These are phyloP conservation scores for Myrmophylax atrothorax DNA, from an alignment of 2,113 vertebrate genomes.

Conservation along the genomic window DNA sequence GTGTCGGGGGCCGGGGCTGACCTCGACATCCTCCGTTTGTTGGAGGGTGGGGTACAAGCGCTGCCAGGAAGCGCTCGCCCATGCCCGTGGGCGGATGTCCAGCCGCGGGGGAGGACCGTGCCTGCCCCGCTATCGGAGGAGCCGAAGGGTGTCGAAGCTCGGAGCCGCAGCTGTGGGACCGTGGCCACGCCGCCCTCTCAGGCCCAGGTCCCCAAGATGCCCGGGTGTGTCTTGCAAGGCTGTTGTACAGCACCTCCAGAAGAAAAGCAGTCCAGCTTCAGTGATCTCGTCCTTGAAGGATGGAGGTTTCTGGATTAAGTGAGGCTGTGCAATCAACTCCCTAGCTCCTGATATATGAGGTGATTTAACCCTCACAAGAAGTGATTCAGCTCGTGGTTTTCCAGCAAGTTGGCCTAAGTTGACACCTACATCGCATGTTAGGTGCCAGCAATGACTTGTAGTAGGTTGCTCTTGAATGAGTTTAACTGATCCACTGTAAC, in stretches of 20 bases:
- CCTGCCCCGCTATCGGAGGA: not conserved
- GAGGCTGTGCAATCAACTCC: not conserved
- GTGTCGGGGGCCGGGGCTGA: slow-evolving; percentile 24
- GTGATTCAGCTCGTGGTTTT: not conserved
- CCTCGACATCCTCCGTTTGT: slow-evolving; percentile 48
- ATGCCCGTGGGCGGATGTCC: not conserved
- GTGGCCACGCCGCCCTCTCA: accelerated
- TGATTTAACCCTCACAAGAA: not conserved
- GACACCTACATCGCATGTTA: not conserved
- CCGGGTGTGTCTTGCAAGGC: accelerated
- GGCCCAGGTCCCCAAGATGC: too few relatives aligned
- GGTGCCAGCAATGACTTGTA: accelerated
- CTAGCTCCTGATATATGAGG: accelerated
- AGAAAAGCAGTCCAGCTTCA: accelerated
- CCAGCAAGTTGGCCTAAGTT: not conserved
- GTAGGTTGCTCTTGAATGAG: not conserved
- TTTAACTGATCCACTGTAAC: not conserved
- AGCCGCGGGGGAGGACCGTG: not conserved
- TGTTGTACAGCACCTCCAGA: accelerated
- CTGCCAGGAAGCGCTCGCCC: not conserved
- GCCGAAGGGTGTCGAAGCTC: not conserved
- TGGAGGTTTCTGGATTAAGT: not conserved
- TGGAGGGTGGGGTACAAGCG: not conserved
- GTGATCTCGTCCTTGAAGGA: not conserved
- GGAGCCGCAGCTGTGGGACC: not conserved